A percentile compares a stretch with the other conserved stretches of the same genome.
Evolutionary conservation across 2,113 vertebrate genomes (phyloP).

Genomic region (Lepus timidus): DNA sequence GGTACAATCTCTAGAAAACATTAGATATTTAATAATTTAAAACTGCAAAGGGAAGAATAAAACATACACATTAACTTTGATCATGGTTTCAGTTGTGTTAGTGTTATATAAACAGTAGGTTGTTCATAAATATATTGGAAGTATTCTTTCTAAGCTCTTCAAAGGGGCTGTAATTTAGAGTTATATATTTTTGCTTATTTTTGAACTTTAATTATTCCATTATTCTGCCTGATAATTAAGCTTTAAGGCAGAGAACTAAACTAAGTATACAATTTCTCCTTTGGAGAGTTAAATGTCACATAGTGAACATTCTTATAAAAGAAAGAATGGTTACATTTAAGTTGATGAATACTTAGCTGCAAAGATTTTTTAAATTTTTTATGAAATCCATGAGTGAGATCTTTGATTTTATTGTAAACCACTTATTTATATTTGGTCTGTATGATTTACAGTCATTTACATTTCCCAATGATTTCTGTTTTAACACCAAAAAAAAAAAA

Average conservation of each 20-base stretch:
- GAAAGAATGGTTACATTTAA: constrained; percentile 62
- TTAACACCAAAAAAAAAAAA: constrained; percentile 43
- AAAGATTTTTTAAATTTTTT: constrained; percentile 71
- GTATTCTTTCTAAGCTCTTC: constrained; percentile 78
- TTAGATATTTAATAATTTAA: constrained; percentile 64
- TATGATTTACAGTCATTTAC: constrained; percentile 51
- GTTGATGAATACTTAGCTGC: constrained; percentile 71
- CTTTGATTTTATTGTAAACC: constrained; percentile 76
- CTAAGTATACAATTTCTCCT: constrained; percentile 65
- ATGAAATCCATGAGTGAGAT: constrained; percentile 64
- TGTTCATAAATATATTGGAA: constrained; percentile 72
- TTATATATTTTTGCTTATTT: constrained; percentile 67
- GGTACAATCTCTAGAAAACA: background rate
- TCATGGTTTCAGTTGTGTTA: constrained; percentile 64
- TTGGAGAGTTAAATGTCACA: constrained; percentile 75
- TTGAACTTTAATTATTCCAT: constrained; percentile 64
- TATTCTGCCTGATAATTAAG: constrained; percentile 74
- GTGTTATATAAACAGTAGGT: constrained; percentile 76
- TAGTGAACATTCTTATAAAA: constrained; percentile 72
- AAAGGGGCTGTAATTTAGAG: constrained; percentile 69
- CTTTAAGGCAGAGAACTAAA: constrained; percentile 66
- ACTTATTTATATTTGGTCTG: constrained; percentile 36
- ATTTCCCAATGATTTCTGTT: constrained; percentile 18
- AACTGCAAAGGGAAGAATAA: background rate
- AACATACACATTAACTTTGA: constrained; percentile 65